phyloP scores from a whole-genome alignment of 2,113 vertebrate species.

The Globicephala melas region DNA sequence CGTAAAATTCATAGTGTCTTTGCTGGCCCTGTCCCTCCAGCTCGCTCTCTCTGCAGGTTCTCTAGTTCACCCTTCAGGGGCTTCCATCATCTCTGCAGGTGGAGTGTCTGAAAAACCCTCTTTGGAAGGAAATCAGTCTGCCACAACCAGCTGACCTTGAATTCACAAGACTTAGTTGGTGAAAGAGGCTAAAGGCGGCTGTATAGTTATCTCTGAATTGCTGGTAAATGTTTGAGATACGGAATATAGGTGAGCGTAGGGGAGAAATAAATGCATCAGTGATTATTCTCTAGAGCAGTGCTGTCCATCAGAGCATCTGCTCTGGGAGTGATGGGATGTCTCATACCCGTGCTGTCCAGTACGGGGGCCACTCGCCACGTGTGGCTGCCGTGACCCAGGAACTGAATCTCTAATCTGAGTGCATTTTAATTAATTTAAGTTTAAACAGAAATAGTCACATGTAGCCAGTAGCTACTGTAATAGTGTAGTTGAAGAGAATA shows the following conservation, averaged over 20 bases:
- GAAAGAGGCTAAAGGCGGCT: neutral
- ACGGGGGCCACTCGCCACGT: fast-evolving
- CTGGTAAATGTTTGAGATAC: neutral
- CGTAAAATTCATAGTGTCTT: neutral
- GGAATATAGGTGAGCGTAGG: neutral
- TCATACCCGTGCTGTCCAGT: neutral
- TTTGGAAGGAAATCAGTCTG: neutral
- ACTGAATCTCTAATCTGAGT: neutral
- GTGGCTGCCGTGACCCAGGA: neutral
- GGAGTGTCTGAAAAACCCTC: neutral
- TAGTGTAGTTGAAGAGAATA: neutral
- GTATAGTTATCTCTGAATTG: neutral
- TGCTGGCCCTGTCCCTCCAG: neutral
- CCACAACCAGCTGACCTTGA: neutral
- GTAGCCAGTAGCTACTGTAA: neutral
- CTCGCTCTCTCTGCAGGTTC: neutral
- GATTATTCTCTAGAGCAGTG: neutral
- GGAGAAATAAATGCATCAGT: neutral
- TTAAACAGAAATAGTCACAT: neutral
- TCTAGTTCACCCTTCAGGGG: neutral
- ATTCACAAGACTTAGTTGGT: neutral
- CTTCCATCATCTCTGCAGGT: neutral
- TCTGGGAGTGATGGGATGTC: neutral
- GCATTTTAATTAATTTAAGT: neutral
- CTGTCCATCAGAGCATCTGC: neutral